phyloP scores from a whole-genome alignment of 2,888 invertebrate genomes.

The Apoda limacodes region DNA sequence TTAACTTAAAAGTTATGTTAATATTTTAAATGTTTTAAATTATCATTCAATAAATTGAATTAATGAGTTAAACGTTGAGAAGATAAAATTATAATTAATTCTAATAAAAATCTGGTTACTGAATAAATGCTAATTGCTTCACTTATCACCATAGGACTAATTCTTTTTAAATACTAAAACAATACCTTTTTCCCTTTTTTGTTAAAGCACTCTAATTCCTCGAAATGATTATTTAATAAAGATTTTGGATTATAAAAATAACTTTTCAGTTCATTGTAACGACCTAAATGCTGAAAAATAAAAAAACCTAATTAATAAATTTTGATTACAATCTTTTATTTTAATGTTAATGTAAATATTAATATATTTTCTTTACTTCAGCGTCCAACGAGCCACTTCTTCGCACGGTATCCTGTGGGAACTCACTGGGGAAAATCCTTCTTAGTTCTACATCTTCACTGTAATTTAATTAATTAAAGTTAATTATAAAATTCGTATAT shows the following conservation, averaged over 20 bases:
- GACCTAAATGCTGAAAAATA: slow-evolving; percentile 45
- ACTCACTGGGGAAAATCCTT: slow-evolving; percentile 52
- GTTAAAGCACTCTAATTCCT: slow-evolving; percentile 46
- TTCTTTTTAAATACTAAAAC: too few relatives aligned
- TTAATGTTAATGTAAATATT: background rate
- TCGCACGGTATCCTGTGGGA: slow-evolving; percentile 49
- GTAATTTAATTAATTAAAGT: too few relatives aligned
- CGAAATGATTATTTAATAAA: slow-evolving; percentile 47
- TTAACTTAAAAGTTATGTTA: too few relatives aligned
- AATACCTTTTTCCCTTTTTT: slow-evolving; percentile 41
- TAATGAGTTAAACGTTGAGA: too few relatives aligned
- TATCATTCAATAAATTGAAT: too few relatives aligned
- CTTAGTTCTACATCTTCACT: slow-evolving; percentile 58
- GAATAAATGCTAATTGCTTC: too few relatives aligned
- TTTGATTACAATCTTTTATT: too few relatives aligned
- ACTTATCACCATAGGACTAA: too few relatives aligned
- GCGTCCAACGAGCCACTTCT: slow-evolving; percentile 44
- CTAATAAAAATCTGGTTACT: too few relatives aligned
- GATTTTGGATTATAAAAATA: slow-evolving; percentile 46
- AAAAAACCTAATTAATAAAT: too few relatives aligned
- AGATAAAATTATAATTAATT: too few relatives aligned
- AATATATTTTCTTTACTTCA: slow-evolving; percentile 42
- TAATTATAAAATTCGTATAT: slow-evolving; percentile 3
- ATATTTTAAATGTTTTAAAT: too few relatives aligned
- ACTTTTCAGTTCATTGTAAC: slow-evolving; percentile 40